Evolutionary conservation across 2,888 invertebrate species (phyloP).

Genomic region (Agrochola litura): DNA sequence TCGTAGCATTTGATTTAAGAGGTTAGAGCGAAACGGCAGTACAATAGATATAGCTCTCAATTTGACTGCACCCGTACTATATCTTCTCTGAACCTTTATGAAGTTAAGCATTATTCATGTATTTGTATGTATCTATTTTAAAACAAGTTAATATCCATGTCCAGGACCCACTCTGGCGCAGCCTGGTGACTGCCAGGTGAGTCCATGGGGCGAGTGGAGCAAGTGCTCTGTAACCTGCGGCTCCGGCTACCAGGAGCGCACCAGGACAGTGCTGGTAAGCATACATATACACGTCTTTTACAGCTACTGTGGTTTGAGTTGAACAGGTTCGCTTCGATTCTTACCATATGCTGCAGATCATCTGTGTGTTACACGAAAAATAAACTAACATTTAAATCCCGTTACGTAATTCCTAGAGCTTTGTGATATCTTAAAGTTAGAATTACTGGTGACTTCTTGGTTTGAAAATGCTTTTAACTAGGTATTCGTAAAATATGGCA

Average conservation of each 20-base stretch:
- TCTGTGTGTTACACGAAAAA: background rate
- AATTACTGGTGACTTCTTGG: background rate
- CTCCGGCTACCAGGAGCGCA: constrained; percentile 92
- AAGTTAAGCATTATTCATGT: background rate
- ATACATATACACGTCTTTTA: background rate
- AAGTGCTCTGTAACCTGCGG: constrained; percentile 96
- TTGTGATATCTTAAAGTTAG: background rate
- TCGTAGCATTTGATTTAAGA: too few relatives aligned
- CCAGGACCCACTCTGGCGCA: constrained; percentile 67
- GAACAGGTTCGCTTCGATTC: background rate
- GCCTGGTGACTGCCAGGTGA: constrained; percentile 92
- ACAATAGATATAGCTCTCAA: background rate
- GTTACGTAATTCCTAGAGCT: background rate
- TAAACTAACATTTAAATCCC: background rate
- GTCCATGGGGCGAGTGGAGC: constrained; percentile 96
- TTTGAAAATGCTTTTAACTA: background rate
- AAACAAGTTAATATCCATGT: background rate
- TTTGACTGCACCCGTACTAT: background rate
- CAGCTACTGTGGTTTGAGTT: too few relatives aligned
- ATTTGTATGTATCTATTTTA: background rate
- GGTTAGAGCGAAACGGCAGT: background rate
- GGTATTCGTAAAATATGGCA: background rate
- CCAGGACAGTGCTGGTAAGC: constrained; percentile 91
- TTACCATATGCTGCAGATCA: background rate
- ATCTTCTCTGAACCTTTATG: background rate